Base-by-base conservation (phyloP, 2,113 vertebrate genomes). In the Cebidichthys violaceus region DNA sequence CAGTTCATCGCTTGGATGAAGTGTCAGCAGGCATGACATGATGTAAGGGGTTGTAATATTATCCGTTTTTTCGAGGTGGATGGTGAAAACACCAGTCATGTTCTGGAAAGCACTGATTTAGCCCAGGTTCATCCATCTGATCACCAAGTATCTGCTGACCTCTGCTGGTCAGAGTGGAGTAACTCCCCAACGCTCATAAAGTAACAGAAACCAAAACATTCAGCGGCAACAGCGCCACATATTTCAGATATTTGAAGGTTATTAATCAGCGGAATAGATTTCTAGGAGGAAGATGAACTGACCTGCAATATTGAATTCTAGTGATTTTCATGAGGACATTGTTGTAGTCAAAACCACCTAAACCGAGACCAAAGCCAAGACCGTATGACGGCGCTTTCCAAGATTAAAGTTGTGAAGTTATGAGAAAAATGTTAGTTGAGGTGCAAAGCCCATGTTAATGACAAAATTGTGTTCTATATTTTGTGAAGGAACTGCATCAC, bases 111-210 rank as follows among this genome's bases (percentile, higher is more conserved):
- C 6, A 15, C 18, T 14, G 9, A 6, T 65, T 20, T 22, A 6
- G 14, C 33, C 9, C 9, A 35, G 4, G 31, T 2, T 10, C 6
- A n/a, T 5, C 35, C 1, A 14, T 57, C 1, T 31, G 6, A 69
- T 80, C 18, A 3, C 6, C 22, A 47, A 82, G 88, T 59, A 66
- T 91, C n/a, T 94, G 89, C 88, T 85, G 84, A 68, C 92, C 71
- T 87, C 93, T 94, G 69, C 84, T 93, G 94, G 92, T 27, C 27
- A 62, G 59, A 52, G 31, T 31, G 1, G 15, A 22, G 31, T 43
- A 70, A 5, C 11, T 45, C 50, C 9, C 2, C 35, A 31, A 1
- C 4, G 8, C 7, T 37, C 37, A 41, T 8, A 13, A 50, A 52
- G 24, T n/a, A 4, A 18, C 4, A 22, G 22, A 67, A 67, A 22